phyloP scores from a whole-genome alignment of 2,888 invertebrate genomes.

The Scaptomyza tumidula region DNA sequence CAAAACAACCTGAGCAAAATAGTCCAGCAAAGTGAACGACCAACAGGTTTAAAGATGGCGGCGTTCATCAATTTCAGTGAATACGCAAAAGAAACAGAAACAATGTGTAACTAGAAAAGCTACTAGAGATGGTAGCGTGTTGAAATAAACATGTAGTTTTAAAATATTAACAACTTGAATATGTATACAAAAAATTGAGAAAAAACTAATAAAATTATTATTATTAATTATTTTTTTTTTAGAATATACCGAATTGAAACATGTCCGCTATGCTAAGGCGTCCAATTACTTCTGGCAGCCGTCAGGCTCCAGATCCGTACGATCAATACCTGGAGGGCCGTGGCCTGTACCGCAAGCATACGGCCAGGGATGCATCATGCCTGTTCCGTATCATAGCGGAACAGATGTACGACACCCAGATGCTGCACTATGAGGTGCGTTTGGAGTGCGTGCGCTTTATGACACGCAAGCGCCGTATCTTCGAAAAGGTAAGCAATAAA shows the following conservation, averaged over 20 bases:
- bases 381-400: conserved; percentile 95
- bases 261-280: conserved; percentile 66
- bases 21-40: conserved; percentile 48
- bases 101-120: conserved; percentile 8
- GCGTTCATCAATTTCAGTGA: conserved; percentile 10
- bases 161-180: background rate
- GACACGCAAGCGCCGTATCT: conserved; percentile 87
- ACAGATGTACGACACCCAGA: conserved; percentile 89
- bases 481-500: conserved; percentile 85
- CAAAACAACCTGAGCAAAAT: conserved; percentile 22
- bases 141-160: background rate
- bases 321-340: conserved; percentile 92
- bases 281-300: conserved; percentile 83
- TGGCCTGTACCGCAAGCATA: conserved; percentile 94
- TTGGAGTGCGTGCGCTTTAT: conserved; percentile 90
- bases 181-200: too few species aligned
- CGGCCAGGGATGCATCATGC: conserved; percentile 94
- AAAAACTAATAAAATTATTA: background rate
- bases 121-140: conserved; percentile 37
- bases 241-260: background rate
- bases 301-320: conserved; percentile 84
- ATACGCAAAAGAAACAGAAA: conserved; percentile 4
- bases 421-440: conserved; percentile 90
- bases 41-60: conserved; percentile 53
- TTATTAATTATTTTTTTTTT: background rate